phyloP scores from a whole-genome alignment of 2,113 vertebrate species.

The Cinclus mexicanus region DNA sequence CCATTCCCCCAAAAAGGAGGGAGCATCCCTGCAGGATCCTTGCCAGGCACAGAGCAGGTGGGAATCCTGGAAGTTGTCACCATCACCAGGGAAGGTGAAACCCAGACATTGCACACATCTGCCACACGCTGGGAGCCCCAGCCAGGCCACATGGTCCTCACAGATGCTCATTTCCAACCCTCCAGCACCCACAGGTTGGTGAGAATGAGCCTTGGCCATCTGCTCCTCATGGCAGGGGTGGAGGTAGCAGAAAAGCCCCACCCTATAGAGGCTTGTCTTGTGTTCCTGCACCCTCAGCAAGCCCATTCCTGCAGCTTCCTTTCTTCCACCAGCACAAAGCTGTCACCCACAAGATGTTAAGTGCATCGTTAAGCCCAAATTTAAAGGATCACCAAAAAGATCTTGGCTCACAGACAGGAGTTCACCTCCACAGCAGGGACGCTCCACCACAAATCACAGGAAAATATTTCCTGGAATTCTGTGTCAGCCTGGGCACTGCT shows the following conservation, averaged over 20 bases:
- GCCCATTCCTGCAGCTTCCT: background rate
- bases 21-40: background rate
- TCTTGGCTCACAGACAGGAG: background rate
- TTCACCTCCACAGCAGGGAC: background rate
- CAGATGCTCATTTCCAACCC: background rate
- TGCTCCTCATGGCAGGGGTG: background rate
- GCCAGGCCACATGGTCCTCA: background rate
- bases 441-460: rapidly evolving
- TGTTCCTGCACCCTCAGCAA: background rate
- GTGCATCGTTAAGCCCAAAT: rapidly evolving
- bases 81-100: background rate
- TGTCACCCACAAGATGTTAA: background rate
- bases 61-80: background rate
- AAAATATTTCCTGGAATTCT: background rate
- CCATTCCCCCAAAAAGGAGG: rapidly evolving
- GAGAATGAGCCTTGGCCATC: background rate
- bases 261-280: background rate
- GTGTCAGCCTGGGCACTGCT: background rate
- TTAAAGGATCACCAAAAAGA: background rate
- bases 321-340: background rate
- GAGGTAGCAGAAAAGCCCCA: background rate
- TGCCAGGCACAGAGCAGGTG: background rate
- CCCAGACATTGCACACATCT: background rate
- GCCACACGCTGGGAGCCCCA: background rate
- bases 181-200: background rate